Evolutionary conservation across 2,113 vertebrate genomes (phyloP).

Genomic region (Cacatua alba): DNA sequence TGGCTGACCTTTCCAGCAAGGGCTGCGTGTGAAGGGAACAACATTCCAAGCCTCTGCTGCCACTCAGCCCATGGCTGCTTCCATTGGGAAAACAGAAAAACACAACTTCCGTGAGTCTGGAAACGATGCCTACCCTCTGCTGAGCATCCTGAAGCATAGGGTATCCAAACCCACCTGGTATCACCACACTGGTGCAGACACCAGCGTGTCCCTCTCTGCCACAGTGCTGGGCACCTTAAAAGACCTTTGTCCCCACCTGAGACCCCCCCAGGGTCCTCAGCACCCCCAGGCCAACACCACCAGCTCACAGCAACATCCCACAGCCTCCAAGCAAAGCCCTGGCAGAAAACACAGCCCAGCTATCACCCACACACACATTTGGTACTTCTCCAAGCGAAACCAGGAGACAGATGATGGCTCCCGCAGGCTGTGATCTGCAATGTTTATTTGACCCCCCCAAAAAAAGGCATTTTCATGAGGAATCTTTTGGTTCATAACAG

Average conservation of each 20-base stretch:
- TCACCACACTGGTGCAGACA: not conserved
- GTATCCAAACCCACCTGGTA: not conserved
- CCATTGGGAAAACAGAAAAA: not conserved
- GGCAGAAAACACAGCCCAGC: not conserved
- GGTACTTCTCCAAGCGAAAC: not conserved
- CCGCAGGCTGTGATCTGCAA: not conserved
- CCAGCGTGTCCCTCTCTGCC: not conserved
- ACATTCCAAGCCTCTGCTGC: not conserved
- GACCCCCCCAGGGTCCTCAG: fast-evolving
- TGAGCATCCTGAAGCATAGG: not conserved
- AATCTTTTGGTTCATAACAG: conserved; percentile 42
- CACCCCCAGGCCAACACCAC: not conserved
- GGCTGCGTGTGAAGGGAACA: fast-evolving
- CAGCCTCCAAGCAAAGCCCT: not conserved
- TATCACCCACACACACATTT: not conserved
- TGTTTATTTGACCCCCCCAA: conserved; percentile 40
- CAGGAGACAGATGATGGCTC: conserved; percentile 1
- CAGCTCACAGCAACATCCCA: not conserved
- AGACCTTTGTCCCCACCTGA: not conserved
- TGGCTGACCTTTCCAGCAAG: not conserved
- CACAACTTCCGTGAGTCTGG: not conserved
- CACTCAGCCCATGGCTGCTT: not conserved
- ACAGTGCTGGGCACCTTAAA: fast-evolving
- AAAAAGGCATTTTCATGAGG: conserved; percentile 32
- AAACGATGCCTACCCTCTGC: fast-evolving